A percentile compares a stretch with the other conserved stretches of the same genome.
Conservation (phyloP, 2,113 vertebrate species). For the Chinchilla lanigera region DNA sequence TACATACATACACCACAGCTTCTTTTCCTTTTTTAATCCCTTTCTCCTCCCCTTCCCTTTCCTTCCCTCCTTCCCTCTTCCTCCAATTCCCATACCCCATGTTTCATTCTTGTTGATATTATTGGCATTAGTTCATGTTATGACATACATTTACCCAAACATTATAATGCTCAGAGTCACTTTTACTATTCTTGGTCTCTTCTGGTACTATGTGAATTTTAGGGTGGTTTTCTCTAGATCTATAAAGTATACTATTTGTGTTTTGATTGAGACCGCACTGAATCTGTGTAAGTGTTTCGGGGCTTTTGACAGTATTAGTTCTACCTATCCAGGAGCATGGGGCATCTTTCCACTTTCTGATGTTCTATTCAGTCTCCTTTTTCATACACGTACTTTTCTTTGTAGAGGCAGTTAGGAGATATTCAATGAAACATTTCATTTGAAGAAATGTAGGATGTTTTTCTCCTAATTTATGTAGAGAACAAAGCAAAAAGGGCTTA, state of each 20-base stretch:
- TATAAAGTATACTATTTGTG: not conserved
- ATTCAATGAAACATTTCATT: not conserved
- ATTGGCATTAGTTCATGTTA: not conserved
- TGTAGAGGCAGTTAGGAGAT: not conserved
- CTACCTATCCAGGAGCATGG: not conserved
- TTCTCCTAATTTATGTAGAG: not conserved
- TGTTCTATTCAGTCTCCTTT: not conserved
- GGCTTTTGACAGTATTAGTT: not conserved
- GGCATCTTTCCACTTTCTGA: not conserved
- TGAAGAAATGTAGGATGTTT: not conserved
- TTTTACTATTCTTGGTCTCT: not conserved
- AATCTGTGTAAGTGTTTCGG: not conserved
- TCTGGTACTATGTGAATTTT: not conserved
- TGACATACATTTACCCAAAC: not conserved
- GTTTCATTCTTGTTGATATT: not conserved
- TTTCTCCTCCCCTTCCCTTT: not conserved
- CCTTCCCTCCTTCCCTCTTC: not conserved
- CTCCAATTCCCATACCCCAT: not conserved
- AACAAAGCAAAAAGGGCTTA: not conserved
- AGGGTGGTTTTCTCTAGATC: not conserved
- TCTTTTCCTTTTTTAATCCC: not conserved
- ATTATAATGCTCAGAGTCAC: not conserved
- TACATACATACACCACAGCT: not conserved
- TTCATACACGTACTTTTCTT: not conserved
- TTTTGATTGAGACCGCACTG: not conserved